These are phyloP conservation scores for Menidia menidia DNA, from an alignment of 2,797 vertebrate species.

Conservation along the genomic window DNA sequence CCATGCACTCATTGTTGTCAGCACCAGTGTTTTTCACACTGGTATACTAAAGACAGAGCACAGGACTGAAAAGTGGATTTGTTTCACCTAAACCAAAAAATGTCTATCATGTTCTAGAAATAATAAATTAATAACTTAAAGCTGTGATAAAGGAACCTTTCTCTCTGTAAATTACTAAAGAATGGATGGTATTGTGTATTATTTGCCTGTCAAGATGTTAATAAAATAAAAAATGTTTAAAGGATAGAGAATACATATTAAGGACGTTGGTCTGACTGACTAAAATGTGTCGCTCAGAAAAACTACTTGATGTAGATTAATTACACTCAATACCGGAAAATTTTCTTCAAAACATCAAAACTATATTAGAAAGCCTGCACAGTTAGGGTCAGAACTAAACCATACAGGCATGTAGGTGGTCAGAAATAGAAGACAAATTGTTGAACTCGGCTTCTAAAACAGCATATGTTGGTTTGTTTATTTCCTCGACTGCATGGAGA, in stretches of 20 bases:
- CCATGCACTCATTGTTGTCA: neutral
- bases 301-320: neutral
- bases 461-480: constrained; percentile 74
- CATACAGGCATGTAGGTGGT: constrained; percentile 34
- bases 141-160: no score
- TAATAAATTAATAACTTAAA: neutral
- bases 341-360: constrained; percentile 15
- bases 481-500: constrained; percentile 70
- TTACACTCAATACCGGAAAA: neutral
- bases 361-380: constrained; percentile 13
- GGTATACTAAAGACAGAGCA: neutral
- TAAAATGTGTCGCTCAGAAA: neutral
- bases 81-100: neutral
- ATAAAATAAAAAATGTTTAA: no score
- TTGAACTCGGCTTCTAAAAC: constrained; percentile 55
- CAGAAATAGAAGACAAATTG: constrained; percentile 49
- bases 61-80: no score
- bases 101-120: neutral
- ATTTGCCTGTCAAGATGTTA: no score
- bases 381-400: constrained; percentile 25
- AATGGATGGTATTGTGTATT: no score
- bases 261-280: no score
- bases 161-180: no score
- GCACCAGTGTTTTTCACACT: neutral
- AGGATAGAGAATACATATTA: no score